Percentiles rank a stretch among this genome's conserved stretches.
These are phyloP conservation scores for Drosophila pectinifera DNA, from an alignment of 1,140 invertebrate species.

Conservation along the genomic window DNA sequence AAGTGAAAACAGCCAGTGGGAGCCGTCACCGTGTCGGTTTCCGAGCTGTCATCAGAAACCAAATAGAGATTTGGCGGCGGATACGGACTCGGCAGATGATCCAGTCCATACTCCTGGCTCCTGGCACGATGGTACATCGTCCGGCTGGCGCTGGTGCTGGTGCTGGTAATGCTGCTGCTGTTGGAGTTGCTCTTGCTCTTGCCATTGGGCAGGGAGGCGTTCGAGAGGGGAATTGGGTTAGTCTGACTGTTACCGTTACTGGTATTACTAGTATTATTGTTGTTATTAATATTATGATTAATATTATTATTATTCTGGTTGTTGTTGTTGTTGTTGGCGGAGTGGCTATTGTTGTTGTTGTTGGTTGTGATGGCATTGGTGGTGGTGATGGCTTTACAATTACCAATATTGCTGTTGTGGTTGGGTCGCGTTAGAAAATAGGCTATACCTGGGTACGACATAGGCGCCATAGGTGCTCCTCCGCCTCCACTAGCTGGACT, in stretches of 20 bases:
- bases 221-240: slow-evolving; percentile 40
- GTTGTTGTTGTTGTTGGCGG: slow-evolving; percentile 38
- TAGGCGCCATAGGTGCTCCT: slow-evolving; percentile 20
- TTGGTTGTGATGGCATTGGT: slow-evolving; percentile 11
- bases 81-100: slow-evolving; percentile 29
- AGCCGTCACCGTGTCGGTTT: slow-evolving; percentile 59
- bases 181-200: slow-evolving; percentile 26
- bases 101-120: slow-evolving; percentile 64
- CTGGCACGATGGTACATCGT: slow-evolving; percentile 61
- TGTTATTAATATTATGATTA: slow-evolving; percentile 38
- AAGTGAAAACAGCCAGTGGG: slow-evolving; percentile 75
- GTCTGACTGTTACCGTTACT: slow-evolving; percentile 53
- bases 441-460: slow-evolving; percentile 64
- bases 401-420: slow-evolving; percentile 44
- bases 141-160: slow-evolving; percentile 17
- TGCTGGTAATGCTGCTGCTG: slow-evolving; percentile 30
- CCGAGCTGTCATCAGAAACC: slow-evolving; percentile 60
- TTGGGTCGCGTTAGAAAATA: slow-evolving; percentile 65
- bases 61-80: slow-evolving; percentile 18
- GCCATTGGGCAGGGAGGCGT: slow-evolving; percentile 36
- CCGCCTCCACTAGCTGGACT: slow-evolving; percentile 42
- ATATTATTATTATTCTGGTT: slow-evolving; percentile 33
- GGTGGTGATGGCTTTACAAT: slow-evolving; percentile 31
- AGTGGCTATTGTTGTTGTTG: slow-evolving; percentile 32
- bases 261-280: slow-evolving; percentile 25